Base-by-base conservation (phyloP, 2,888 invertebrate species). In the Pristionchus maxplancki region DNA sequence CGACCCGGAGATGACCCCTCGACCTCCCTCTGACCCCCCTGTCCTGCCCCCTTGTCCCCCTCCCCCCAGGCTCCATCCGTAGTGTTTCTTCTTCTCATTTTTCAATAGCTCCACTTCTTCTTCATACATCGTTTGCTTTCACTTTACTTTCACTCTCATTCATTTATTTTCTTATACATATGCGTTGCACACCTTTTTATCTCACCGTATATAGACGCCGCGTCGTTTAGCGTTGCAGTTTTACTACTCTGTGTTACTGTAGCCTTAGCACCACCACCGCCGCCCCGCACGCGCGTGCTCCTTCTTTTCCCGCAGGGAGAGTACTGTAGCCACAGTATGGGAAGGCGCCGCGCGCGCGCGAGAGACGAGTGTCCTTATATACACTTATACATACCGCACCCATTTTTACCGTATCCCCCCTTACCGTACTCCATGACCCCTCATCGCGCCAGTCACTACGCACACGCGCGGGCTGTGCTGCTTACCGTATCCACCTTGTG, bases 201-300 rank as follows among this genome's bases (percentile, higher is more conserved):
- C 74, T n/a, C 37, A 9, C n/a, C 48, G 78, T 78, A 78, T 78
- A 78, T 48, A 78, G 78, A 28, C n/a, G 40, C 24, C 78, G 28
- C 78, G 28, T 37, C 64, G 64, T 31, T 4, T 78, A 44, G 78
- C 40, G 74, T 78, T 78, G 78, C 78, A 78, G 78, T 78, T 78
- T 78, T 78, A 78, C 78, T 78, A 78, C 78, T 78, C 78, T 78
- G 78, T 78, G 48, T 44, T 78, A 78, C 78, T 78, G 78, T 78
- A 78, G 44, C 74, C 20, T 20, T n/a, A n/a, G n/a, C n/a, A n/a
- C n/a, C n/a, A n/a, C n/a, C 78, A 28, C 48, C 44, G 24, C 44
- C 44, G 9, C 71, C 71, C 15, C 71, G 71, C 37, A 11, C n/a
- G 67, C 67, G 17, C 40, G 20, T 20, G 34, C 74, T 15, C 71